Base-by-base conservation (phyloP, 2,797 vertebrate genomes). In the Todus mexicanus region DNA sequence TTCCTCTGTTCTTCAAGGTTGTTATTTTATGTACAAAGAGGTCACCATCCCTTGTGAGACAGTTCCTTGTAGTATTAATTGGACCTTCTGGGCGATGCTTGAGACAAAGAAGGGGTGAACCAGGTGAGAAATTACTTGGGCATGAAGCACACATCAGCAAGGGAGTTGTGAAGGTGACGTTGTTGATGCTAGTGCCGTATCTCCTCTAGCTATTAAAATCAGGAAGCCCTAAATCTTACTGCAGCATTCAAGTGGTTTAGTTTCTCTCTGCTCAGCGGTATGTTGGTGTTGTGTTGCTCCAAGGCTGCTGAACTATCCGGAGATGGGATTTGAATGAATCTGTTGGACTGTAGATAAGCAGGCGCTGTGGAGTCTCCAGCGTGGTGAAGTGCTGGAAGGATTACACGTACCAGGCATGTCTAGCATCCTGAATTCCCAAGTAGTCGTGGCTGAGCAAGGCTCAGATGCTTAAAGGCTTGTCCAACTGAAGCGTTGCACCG, bases 341-440 rank as follows among this genome's bases (percentile, higher is more conserved):
- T 35, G 23, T 59, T n/a, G 53, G 53, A 29, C 14, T 71, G 64
- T 3, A 47, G 64, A n/a, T 59, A 26, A 48, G 42, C 18, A 70
- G 60, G 27, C 51, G 22, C 38, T 45, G 70, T 35, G 51, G 74
- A 51, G 29, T 7, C 25, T 47, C 38, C 15, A 68, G 33, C 22
- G 2, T 1, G 11, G 40, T 47, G 27, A 47, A 22, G 33, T 51
- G 25, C 31, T 68, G 1, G 64, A 22, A 53, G 69, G 57, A 7
- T 31, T 10, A 70, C 1, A 1, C 17, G 9, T 26, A 26, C n/a
- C 19, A 2, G 4, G 15, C 8, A 1, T 33, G 13, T 21, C 13
- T 16, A 37, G 33, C 31, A 19, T n/a, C 21, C 1, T 29, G 37
- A 77, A 23, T 13, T 86, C 59, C 27, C 3, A 11, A 53, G 23